Evolutionary conservation across 2,888 invertebrate genomes (phyloP), one percentile per base, ranked within the genome.

Genomic region (Latheticus oryzae): DNA sequence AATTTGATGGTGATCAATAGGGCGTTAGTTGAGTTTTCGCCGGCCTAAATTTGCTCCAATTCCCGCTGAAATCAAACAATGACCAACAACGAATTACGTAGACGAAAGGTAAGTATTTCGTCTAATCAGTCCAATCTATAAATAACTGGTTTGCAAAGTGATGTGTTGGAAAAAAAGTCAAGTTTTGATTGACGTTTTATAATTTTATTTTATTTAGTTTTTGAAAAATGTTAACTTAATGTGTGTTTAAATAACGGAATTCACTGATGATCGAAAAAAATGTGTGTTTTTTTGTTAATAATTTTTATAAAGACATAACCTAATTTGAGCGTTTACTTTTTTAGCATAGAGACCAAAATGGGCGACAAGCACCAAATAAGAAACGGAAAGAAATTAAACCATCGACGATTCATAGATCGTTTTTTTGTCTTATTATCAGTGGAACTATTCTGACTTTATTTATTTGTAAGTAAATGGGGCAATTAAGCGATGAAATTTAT

Each of bases 391-490:
- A 73, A 50, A 65, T 61, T 11, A 63, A 54, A 19, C 37, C 67
- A 16, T 54, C 67, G 3, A 62, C 74, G 1, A 66, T 79, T 52
- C 75, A 76, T 33, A 72, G 72, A 33, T 77, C 77, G 1, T 67
- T 79, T 33, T 55, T 78, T 52, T 78, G 78, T 68, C 64, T 78
- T 50, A 73, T 78, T 38, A 59, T 77, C 48, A 74, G 77, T 65
- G 77, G 74, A 17, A 72, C 74, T 15, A 70, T 78, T 52, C 65
- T 79, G 47, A 77, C 76, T 24, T 38, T 73, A 42, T 78, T 78
- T 67, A 69, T 77, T 65, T 68, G 78, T 78, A 73, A 70, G 68
- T 65, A 26, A 5, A 4, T n/a, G n/a, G n/a, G n/a, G n/a, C n/a
- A n/a, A n/a, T n/a, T n/a, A n/a, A n/a, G n/a, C n/a, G n/a, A n/a